Evolutionary conservation across 2,888 invertebrate species (phyloP).

Genomic region (Elysia crispata): DNA sequence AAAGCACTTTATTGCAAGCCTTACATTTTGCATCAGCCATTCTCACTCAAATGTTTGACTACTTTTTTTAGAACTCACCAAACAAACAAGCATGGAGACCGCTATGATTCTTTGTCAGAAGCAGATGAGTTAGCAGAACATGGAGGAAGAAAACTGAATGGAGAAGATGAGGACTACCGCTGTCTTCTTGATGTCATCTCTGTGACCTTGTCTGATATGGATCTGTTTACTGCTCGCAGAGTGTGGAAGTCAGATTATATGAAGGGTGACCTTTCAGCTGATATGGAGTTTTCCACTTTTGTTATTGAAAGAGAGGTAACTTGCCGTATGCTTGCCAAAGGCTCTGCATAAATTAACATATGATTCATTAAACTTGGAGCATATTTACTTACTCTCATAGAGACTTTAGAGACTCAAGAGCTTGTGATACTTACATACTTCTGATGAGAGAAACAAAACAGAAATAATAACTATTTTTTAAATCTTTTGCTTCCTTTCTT

Average conservation of each 20-base stretch:
- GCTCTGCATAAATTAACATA: neutral
- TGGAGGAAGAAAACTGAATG: neutral
- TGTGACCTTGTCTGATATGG: conserved; percentile 87
- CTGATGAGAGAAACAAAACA: no score
- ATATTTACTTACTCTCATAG: no score
- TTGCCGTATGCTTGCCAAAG: neutral
- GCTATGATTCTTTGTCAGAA: conserved; percentile 35
- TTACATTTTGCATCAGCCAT: no score
- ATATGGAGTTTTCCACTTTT: conserved; percentile 75
- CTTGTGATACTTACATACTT: no score
- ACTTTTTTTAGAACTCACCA: no score
- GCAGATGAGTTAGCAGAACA: neutral
- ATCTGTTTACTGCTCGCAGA: conserved; percentile 84
- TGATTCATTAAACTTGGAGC: no score
- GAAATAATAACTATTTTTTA: no score
- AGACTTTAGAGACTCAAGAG: no score
- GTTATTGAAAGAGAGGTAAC: conserved; percentile 72
- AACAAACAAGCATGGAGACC: neutral
- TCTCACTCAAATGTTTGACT: no score
- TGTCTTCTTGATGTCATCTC: conserved; percentile 86
- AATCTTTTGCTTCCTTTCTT: no score
- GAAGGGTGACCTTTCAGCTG: conserved; percentile 55
- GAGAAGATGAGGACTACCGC: conserved; percentile 52
- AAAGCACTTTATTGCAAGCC: no score
- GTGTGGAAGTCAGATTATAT: conserved; percentile 61